Conservation (phyloP, 2,888 invertebrate species). For the Parnassius orleans region DNA sequence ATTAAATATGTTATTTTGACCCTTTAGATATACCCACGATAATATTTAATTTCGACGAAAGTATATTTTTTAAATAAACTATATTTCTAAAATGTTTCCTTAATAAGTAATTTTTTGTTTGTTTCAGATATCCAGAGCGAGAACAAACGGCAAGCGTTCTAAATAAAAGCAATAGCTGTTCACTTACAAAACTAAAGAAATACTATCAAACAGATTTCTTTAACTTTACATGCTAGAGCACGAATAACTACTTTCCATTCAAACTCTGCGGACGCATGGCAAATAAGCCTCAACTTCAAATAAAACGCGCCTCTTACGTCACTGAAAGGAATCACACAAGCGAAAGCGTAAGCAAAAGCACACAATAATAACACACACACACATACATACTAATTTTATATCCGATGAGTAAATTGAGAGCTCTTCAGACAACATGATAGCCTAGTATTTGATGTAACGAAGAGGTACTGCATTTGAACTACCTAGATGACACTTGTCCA, state of each 20-base stretch:
- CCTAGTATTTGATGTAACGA: slow-evolving; percentile 70
- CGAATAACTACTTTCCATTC: slow-evolving; percentile 62
- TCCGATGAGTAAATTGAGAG: slow-evolving; percentile 43
- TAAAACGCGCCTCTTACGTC: slow-evolving; percentile 56
- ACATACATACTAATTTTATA: slow-evolving; percentile 38
- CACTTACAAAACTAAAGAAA: slow-evolving; percentile 43
- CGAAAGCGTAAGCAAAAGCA: slow-evolving; percentile 40
- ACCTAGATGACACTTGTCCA: slow-evolving; percentile 54
- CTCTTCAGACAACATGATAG: slow-evolving; percentile 48
- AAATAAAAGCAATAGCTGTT: slow-evolving; percentile 35
- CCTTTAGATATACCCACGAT: too few relatives aligned
- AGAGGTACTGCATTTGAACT: slow-evolving; percentile 58
- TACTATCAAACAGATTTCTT: slow-evolving; percentile 55
- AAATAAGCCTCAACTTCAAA: slow-evolving; percentile 55
- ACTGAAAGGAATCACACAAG: slow-evolving; percentile 46
- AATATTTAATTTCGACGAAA: too few relatives aligned
- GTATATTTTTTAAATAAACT: too few relatives aligned
- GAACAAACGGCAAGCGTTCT: slow-evolving; percentile 49
- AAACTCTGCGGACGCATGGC: slow-evolving; percentile 59
- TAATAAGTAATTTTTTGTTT: slow-evolving; percentile 35
- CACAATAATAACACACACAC: slow-evolving; percentile 34
- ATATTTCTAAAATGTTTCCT: too few relatives aligned
- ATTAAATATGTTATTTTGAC: neutral
- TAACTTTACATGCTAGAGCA: slow-evolving; percentile 47
- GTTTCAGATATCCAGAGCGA: slow-evolving; percentile 52